Conservation (phyloP, 1,140 invertebrate species). For the Brachionus rubens region DNA sequence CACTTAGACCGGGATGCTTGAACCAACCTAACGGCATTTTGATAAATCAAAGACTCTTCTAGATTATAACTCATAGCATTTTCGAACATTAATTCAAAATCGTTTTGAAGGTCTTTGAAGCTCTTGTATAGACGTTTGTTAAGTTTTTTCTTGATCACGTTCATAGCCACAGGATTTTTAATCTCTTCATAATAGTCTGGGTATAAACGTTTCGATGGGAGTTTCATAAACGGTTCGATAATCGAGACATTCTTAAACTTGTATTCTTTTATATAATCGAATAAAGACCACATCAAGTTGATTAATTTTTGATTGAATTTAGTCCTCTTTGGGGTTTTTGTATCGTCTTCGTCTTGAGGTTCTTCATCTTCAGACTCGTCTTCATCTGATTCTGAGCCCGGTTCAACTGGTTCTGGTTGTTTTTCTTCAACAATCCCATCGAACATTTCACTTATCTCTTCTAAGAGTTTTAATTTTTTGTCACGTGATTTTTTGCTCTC, state of each 20-base stretch:
- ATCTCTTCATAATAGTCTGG: slow-evolving; percentile 98
- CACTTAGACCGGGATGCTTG: too few relatives aligned
- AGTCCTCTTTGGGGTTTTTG: background rate
- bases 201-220: slow-evolving; percentile 78
- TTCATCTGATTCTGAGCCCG: background rate
- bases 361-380: background rate
- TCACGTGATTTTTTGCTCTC: slow-evolving; percentile 3
- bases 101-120: slow-evolving; percentile 81
- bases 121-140: slow-evolving; percentile 71
- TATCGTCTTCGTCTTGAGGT: background rate
- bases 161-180: slow-evolving; percentile 86
- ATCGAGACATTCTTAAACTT: slow-evolving; percentile 56
- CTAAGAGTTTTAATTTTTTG: slow-evolving; percentile 28
- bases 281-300: background rate
- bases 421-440: background rate
- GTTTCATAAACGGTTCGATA: slow-evolving; percentile 83
- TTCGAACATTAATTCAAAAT: slow-evolving; percentile 96
- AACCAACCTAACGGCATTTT: too few relatives aligned
- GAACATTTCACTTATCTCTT: slow-evolving; percentile 19
- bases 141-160: slow-evolving; percentile 85
- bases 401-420: background rate
- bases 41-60: slow-evolving; percentile 59
- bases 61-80: slow-evolving; percentile 93
- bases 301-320: background rate
- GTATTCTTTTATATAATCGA: slow-evolving; percentile 18